Evolutionary conservation across 1,140 invertebrate genomes (phyloP).

Genomic region (Drosophila ironensis): DNA sequence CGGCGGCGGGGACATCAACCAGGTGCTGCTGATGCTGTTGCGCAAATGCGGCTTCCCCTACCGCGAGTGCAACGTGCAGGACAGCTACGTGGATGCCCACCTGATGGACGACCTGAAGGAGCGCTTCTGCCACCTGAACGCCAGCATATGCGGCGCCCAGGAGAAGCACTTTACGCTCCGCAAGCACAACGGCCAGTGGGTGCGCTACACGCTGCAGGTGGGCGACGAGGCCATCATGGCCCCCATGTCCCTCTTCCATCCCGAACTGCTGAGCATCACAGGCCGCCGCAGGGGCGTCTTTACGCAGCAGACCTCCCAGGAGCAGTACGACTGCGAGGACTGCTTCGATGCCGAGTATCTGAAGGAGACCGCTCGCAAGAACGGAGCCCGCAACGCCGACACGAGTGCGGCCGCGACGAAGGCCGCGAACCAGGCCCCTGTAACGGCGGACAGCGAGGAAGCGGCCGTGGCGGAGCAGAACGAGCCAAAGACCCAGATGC

Average conservation of each 20-base stretch:
- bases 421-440: conserved; percentile 25
- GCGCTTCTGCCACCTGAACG: conserved; percentile 94
- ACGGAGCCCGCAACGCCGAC: conserved; percentile 85
- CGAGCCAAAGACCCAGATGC: conserved; percentile 76
- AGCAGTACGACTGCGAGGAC: conserved; percentile 93
- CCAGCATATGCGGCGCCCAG: conserved; percentile 83
- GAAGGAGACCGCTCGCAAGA: conserved; percentile 88
- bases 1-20: conserved; percentile 94
- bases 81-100: conserved; percentile 87
- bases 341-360: conserved; percentile 96
- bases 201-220: conserved; percentile 91
- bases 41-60: conserved; percentile 95
- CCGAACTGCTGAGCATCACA: conserved; percentile 93
- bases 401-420: conserved; percentile 66
- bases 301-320: conserved; percentile 88
- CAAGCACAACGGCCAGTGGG: conserved; percentile 58
- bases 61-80: conserved; percentile 87
- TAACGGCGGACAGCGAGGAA: conserved; percentile 87
- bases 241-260: conserved; percentile 93
- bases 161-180: conserved; percentile 79
- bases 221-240: conserved; percentile 97
- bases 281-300: conserved; percentile 84
- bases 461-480: conserved; percentile 91
- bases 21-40: conserved; percentile 92
- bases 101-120: conserved; percentile 93